Evolutionary conservation across 2,888 invertebrate genomes (phyloP).

Genomic region (Idaea aversata): DNA sequence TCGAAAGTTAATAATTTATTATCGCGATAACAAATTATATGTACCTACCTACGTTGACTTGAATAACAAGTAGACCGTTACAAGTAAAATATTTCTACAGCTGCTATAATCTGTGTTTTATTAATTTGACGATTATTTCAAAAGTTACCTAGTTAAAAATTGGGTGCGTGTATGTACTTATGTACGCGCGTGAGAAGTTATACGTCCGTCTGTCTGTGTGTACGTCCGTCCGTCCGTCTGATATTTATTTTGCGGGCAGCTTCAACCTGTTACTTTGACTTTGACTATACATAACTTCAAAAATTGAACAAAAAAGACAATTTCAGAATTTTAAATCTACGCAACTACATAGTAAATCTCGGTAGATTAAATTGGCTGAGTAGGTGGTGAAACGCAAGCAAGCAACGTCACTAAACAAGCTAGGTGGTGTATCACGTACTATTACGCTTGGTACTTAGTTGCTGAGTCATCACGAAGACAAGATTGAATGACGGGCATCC

Average conservation of each 20-base stretch:
- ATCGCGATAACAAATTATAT: neutral
- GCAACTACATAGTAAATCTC: neutral
- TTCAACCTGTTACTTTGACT: too few species aligned
- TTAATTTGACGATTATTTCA: neutral
- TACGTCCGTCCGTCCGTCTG: too few species aligned
- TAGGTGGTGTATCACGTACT: conserved; percentile 16
- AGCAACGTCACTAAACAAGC: conserved; percentile 10
- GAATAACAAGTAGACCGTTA: neutral
- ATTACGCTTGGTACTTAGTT: conserved; percentile 11
- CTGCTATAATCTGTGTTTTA: neutral
- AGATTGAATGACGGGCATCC: conserved; percentile 43
- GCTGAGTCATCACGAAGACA: conserved; percentile 43
- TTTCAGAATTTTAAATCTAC: neutral
- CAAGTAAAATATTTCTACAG: neutral
- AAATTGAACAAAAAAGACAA: too few species aligned
- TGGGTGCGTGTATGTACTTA: too few species aligned
- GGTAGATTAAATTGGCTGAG: neutral
- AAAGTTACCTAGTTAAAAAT: neutral
- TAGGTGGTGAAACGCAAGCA: neutral
- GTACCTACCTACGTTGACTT: neutral
- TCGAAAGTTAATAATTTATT: neutral
- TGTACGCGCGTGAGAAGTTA: too few species aligned
- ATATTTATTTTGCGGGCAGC: too few species aligned
- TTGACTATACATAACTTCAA: too few species aligned
- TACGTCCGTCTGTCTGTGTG: too few species aligned